Conservation (phyloP, 2,113 vertebrate genomes). For the Semicossyphus pulcher region DNA sequence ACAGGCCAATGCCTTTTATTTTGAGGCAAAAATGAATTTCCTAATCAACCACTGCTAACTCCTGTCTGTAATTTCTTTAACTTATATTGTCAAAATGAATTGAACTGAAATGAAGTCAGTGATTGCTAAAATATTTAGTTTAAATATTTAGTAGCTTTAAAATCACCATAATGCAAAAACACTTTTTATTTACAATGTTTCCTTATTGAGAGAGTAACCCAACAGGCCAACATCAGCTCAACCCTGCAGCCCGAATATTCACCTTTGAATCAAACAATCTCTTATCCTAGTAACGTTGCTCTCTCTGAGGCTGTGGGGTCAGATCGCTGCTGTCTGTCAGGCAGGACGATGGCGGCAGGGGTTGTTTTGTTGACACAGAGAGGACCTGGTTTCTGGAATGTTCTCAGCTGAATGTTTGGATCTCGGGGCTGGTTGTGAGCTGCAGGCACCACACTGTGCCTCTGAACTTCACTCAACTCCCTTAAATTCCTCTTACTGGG, state of each 20-base stretch:
- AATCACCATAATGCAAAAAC: background rate
- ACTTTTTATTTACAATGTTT: background rate
- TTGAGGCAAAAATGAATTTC: background rate
- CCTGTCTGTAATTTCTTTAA: background rate
- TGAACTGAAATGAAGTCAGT: too few species aligned
- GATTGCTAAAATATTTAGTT: too few species aligned
- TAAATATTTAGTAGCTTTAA: background rate
- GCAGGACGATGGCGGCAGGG: slow-evolving; percentile 43
- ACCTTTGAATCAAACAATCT: slow-evolving; percentile 17
- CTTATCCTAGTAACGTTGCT: slow-evolving; percentile 29
- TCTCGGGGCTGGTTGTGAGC: slow-evolving; percentile 81
- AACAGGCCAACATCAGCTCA: background rate
- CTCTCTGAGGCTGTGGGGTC: slow-evolving; percentile 27
- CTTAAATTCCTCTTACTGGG: slow-evolving; percentile 89
- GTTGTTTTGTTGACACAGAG: slow-evolving; percentile 71
- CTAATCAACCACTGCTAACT: background rate
- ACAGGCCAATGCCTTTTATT: background rate
- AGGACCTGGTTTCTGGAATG: slow-evolving; percentile 85
- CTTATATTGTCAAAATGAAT: too few species aligned
- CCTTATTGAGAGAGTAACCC: background rate
- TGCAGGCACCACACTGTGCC: slow-evolving; percentile 91
- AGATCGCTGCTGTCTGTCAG: slow-evolving; percentile 31
- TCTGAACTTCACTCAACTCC: slow-evolving; percentile 92
- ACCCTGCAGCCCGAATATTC: slow-evolving; percentile 14
- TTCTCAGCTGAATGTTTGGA: slow-evolving; percentile 87